Base-by-base conservation (phyloP, 2,888 invertebrate species). In the Invenusta paracnida region DNA sequence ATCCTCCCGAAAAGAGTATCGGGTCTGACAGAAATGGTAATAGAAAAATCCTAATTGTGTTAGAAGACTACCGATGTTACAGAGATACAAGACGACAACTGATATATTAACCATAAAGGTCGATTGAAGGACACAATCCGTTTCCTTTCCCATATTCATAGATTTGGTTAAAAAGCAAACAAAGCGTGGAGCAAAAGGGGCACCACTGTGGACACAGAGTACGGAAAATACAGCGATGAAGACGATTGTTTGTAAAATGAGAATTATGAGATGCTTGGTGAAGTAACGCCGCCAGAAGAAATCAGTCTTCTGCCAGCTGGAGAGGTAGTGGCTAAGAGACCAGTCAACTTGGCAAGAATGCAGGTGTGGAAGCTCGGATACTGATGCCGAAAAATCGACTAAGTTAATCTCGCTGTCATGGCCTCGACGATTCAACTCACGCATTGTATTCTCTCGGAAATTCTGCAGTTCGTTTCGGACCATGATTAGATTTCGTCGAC, bases 211-310 rank as follows among this genome's bases (percentile, higher is more conserved):
- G 2, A 85, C 27, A 30, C 29, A 30, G 29, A 85, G 29, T 0
- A 85, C 67, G 2, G 31, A 2, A 17, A 86, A 27, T 5, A 85
- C 84, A 29, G 67, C 28, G 5, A 31, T 29, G 29, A 86, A 31
- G 25, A 25, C 27, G 29, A 86, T 27, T 25, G 28, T 11, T 17
- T 85, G 85, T 27, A 85, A 29, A 2, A 85, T 2, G 2, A 30
- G 48, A n/a, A 85, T 67, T 1, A 86, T 79, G 28, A 30, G 27
- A 67, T 86, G 86, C 29, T 86, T 86, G 27, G 86, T 79, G 28
- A 86, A 17, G 30, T 86, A 86, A n/a, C 85, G 67, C 5, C 85
- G 85, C 86, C 86, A 86, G 79, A 86, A 79, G 30, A 85, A 86
- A 28, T 86, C 86, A 13, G 86, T 67, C 13, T 48, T 86, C 25